phyloP scores from a whole-genome alignment of 1,140 invertebrate species.

The Coptotermes formosanus region DNA sequence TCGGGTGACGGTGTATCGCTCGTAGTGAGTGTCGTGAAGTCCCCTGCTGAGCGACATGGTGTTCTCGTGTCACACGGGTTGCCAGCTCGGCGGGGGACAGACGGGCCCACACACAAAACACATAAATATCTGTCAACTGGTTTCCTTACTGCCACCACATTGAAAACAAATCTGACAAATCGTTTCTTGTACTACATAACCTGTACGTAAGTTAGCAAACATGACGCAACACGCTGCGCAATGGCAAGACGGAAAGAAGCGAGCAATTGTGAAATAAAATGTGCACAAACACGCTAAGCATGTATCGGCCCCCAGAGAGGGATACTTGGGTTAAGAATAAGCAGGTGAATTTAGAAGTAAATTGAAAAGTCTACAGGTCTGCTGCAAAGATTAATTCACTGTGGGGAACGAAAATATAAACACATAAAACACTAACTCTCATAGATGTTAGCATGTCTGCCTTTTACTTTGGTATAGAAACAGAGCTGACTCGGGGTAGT shows the following conservation, averaged over 20 bases:
- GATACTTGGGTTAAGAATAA: too few species aligned
- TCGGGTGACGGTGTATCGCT: neutral
- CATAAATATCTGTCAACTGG: slow-evolving; percentile 16
- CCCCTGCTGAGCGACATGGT: neutral
- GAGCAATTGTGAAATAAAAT: too few species aligned
- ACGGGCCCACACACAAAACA: slow-evolving; percentile 13
- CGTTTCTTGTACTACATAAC: neutral
- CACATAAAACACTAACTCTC: too few species aligned
- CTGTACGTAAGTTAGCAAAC: neutral
- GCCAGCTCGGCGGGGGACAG: neutral
- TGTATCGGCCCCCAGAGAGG: too few species aligned
- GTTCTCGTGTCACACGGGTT: slow-evolving; percentile 2
- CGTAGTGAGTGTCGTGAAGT: neutral
- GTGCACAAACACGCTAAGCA: too few species aligned
- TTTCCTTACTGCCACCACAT: neutral
- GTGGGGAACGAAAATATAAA: too few species aligned
- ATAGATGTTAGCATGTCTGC: too few species aligned
- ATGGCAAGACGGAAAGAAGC: neutral
- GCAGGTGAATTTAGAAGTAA: too few species aligned
- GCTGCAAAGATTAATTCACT: too few species aligned
- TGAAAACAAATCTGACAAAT: slow-evolving; percentile 13
- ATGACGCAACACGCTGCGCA: neutral
- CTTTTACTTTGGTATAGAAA: too few species aligned
- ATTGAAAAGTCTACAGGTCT: too few species aligned
- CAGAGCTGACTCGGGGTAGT: too few species aligned